Evolutionary conservation across 2,888 invertebrate species (phyloP), one percentile per base, ranked within the genome.

Genomic region (Athrips mouffetella): DNA sequence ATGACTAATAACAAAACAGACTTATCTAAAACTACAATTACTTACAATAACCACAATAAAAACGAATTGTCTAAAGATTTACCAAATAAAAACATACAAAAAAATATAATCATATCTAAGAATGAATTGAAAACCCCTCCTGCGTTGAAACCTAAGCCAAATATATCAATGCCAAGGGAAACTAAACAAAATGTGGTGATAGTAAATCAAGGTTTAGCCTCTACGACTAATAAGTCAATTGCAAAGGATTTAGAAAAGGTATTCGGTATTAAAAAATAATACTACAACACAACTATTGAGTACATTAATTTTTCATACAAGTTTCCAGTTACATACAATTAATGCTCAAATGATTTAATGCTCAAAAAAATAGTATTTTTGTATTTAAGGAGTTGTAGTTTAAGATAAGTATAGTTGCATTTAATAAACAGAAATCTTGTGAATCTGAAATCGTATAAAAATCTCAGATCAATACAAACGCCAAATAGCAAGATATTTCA

Each of bases 161-260:
- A 13, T 33, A 41, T 27, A 13, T 7, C 25, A 10, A 31, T 31
- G 31, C 41, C 50, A 45, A 62, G 54, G 47, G 54, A 65, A 51
- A 63, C 37, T 57, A 73, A 74, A 63, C 66, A 75, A 63, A 70
- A 69, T 57, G 62, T 91, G 8, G 89, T 90, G 47, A 92, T 93
- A 57, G 86, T 90, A 52, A 91, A 89, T 48, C 81, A 90, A 45
- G 90, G 90, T 52, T 78, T 93, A 49, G 85, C 91, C 2, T 93
- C 90, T 1, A 93, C 93, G 2, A 93, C 93, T 31, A 93, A 93
- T 68, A 83, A 88, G 52, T 74, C 75, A 66, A 65, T 80, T 10
- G 57, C 64, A 5, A 71, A 69, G 51, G 55, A 47, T 11, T 7
- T 37, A 37, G 21, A 21, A n/a, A 37, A 37, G 5, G 10, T 37